Conservation (phyloP, 1,140 invertebrate species). For the Acromyrmex charruanus region DNA sequence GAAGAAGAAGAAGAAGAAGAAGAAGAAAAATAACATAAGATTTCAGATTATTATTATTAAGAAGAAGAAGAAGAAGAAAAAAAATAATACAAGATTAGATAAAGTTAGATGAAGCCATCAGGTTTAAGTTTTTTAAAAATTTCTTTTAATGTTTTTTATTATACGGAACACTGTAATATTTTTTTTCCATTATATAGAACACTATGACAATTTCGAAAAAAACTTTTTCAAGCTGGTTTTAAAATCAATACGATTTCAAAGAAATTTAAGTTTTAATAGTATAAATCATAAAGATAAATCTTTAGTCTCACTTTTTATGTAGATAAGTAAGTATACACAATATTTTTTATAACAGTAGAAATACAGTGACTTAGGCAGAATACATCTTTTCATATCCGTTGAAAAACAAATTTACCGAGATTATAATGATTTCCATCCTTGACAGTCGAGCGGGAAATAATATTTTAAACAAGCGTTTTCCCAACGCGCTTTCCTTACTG, state of each 20-base stretch:
- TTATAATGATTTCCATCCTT: background rate
- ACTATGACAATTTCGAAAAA: background rate
- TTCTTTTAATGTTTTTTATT: background rate
- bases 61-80: no score
- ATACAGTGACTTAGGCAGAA: background rate
- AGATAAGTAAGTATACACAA: no score
- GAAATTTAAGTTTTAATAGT: background rate
- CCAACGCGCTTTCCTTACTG: background rate
- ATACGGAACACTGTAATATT: no score
- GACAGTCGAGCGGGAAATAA: slow-evolving; percentile 14
- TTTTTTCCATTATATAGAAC: background rate
- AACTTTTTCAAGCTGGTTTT: background rate
- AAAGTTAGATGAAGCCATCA: background rate
- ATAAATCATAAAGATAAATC: background rate
- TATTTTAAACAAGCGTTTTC: background rate
- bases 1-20: no score
- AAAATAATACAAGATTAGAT: background rate
- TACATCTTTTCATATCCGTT: background rate
- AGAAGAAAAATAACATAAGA: no score
- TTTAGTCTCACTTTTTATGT: no score
- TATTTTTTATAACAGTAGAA: background rate
- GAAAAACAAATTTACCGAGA: background rate
- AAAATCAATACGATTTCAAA: background rate
- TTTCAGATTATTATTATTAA: no score
- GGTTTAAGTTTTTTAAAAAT: background rate